Evolutionary conservation across 1,140 invertebrate species (phyloP), one percentile per base, ranked within the genome.

Genomic region (Lethrus apterus): DNA sequence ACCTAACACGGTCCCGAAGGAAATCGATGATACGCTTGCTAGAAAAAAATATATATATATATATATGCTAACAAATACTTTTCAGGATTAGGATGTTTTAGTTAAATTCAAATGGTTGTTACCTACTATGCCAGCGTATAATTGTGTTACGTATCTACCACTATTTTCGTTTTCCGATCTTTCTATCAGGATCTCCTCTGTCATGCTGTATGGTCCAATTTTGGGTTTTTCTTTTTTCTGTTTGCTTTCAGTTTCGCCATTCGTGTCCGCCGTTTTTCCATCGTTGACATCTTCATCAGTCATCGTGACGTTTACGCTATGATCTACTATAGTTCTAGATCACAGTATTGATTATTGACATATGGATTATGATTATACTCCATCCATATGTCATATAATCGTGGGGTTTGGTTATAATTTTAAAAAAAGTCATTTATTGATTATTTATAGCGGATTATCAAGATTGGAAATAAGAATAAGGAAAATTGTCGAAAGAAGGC

Each of bases 151-250:
- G 17, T 48, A 44, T n/a, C 52, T 32, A 5, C 52, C 52, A 2
- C 18, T 33, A 14, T 35, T 33, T 10, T 43, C 11, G 4, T 21
- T 24, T 23, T 40, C 38, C 3, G 13, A 9, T 4, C 46, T 29
- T 36, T 44, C 23, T 18, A 33, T 13, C n/a, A 54, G 21, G 1
- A 36, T 21, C 32, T 50, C 36, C 29, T 54, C 52, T 11, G 48
- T 54, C 29, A 54, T 51, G 10, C 32, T 36, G 19, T 54, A 54
- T 4, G 49, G 52, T 13, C 17, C 40, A n/a, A n/a, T n/a, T n/a
- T n/a, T 7, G 18, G 10, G n/a, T 2, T 4, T 33, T 15, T 34
- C 1, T 4, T 14, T 18, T 17, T 34, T 1, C 7, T 17, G 14
- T n/a, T n/a, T 4, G 4, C 26, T 17, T 9, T 15, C 17, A 18